phyloP scores from a whole-genome alignment of 1,140 invertebrate genomes.

The Callitettix versicolor region DNA sequence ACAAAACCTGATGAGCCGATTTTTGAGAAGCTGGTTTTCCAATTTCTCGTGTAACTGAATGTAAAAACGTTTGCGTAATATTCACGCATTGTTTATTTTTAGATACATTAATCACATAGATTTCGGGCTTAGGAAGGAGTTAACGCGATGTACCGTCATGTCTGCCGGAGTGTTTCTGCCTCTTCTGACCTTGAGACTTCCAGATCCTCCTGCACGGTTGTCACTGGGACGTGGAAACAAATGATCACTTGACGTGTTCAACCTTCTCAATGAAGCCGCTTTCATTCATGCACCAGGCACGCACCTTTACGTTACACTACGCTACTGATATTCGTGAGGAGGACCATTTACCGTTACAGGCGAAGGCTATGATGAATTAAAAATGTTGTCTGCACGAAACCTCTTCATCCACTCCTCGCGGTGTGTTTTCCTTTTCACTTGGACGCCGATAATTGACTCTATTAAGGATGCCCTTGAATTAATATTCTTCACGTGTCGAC shows the following conservation, averaged over 20 bases:
- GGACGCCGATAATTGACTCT: background rate
- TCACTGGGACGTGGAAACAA: background rate
- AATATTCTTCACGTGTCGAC: background rate
- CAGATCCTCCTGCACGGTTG: background rate
- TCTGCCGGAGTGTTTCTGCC: too few relatives aligned
- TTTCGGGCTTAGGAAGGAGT: too few relatives aligned
- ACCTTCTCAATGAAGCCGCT: background rate
- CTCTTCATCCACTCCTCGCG: background rate
- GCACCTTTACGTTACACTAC: conserved; percentile 1
- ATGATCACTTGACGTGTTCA: background rate
- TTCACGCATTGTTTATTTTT: too few relatives aligned
- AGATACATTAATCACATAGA: too few relatives aligned
- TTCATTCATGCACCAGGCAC: conserved; percentile 3
- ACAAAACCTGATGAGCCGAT: too few relatives aligned
- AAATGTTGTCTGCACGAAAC: background rate
- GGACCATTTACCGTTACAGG: conserved; percentile 1
- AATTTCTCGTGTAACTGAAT: too few relatives aligned
- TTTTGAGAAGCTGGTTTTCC: too few relatives aligned
- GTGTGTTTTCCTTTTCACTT: background rate
- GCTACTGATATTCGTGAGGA: conserved; percentile 1
- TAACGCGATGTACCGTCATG: too few relatives aligned
- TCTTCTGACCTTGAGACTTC: background rate
- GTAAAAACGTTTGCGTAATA: too few relatives aligned
- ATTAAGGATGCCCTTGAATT: background rate
- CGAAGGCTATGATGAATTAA: conserved; percentile 1